Base-by-base conservation (phyloP, 2,113 vertebrate genomes). In the Callochromis pleurospilus region DNA sequence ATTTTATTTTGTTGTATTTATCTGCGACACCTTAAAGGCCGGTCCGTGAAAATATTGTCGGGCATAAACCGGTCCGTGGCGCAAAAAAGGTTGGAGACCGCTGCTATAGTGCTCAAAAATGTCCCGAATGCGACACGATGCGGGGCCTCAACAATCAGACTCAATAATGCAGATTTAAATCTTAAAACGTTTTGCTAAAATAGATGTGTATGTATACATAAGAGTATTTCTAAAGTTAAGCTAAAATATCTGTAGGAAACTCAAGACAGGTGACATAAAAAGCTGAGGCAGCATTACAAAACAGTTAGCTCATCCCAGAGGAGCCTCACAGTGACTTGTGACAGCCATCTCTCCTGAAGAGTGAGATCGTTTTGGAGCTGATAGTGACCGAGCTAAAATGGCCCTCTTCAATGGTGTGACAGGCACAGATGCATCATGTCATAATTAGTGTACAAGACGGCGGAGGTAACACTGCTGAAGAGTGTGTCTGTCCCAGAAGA, bases 391-490 rank as follows among this genome's bases (percentile, higher is more conserved):
- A 83, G 81, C 53, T 65, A 53, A 88, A 82, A 85, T 81, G 88
- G 81, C n/a, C 82, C 81, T 85, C 89, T 85, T 88, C 84, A 55
- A 53, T 38, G n/a, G 53, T 87, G 86, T 60, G 90, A 93, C 84
- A 70, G 77, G 80, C 85, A 42, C 89, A 89, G 89, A 80, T 90
- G 93, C 85, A 75, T 86, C 87, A 77, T 88, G 88, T 89, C 91
- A 85, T 83, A 83, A 90, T 89, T 86, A 89, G 86, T 85, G 84
- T 81, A 84, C 65, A 79, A 53, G 84, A 55, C 49, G 6, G 80
- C 10, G 1, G 31, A 54, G 80, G 84, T 84, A 80, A 90, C 54
- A 24, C 81, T 14, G 24, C 79, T 53, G 81, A 88, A 88, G 65
- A 87, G 89, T 65, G 86, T 33, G 60, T 86, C 92, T 84, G 77